phyloP scores from a whole-genome alignment of 2,888 invertebrate species.

The Drosophila heteroneura region DNA sequence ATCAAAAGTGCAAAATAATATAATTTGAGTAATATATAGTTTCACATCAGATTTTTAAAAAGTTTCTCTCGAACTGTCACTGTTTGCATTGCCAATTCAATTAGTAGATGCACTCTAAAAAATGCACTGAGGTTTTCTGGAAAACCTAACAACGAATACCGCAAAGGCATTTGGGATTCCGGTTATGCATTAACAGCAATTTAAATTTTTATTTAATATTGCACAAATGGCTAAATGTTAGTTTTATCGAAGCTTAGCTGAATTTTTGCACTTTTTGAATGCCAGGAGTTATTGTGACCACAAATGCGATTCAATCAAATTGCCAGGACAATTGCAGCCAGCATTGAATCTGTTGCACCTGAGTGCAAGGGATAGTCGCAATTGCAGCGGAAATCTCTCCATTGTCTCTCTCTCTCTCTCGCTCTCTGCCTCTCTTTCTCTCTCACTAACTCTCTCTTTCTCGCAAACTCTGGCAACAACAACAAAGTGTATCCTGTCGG shows the following conservation, averaged over 20 bases:
- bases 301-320: background rate
- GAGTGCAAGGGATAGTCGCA: constrained; percentile 8
- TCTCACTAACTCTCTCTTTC: background rate
- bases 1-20: background rate
- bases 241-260: background rate
- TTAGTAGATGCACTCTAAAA: background rate
- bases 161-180: background rate
- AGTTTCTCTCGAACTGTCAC: background rate
- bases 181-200: background rate
- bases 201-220: background rate
- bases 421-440: background rate
- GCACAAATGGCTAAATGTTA: background rate
- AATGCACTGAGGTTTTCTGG: background rate
- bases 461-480: background rate
- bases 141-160: background rate
- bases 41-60: background rate
- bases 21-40: background rate
- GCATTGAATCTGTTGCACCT: background rate
- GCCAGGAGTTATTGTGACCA: background rate
- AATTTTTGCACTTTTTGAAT: background rate
- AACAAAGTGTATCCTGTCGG: constrained; percentile 10
- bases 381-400: background rate
- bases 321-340: constrained; percentile 1
- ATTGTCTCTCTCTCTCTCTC: background rate
- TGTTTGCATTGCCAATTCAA: background rate